phyloP scores from a whole-genome alignment of 2,888 invertebrate species.

The Erpobdella octoculata region DNA sequence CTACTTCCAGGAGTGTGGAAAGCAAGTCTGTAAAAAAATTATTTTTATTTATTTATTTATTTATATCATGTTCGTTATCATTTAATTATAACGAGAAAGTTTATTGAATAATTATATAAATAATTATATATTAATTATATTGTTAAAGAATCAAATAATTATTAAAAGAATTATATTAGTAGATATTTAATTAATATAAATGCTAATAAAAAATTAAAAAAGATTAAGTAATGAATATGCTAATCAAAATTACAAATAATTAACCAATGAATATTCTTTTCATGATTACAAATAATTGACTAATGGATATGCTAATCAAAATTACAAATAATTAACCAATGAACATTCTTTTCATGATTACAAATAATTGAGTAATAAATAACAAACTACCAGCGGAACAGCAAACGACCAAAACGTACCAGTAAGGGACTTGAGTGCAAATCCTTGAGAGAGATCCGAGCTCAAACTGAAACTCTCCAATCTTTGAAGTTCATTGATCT shows the following conservation, averaged over 20 bases:
- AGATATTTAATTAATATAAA: no score
- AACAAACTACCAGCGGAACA: neutral
- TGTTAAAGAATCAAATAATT: no score
- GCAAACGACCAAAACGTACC: conserved; percentile 39
- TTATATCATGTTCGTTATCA: neutral
- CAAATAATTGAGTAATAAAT: neutral
- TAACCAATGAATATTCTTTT: neutral
- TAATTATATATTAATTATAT: neutral
- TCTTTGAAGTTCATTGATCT: conserved; percentile 63
- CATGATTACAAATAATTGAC: neutral
- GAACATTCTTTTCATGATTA: neutral
- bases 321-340: neutral
- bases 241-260: neutral
- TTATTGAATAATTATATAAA: neutral
- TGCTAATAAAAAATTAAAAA: no score
- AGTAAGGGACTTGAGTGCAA: conserved; percentile 79
- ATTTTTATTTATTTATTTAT: neutral
- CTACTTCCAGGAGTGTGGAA: conserved; percentile 77
- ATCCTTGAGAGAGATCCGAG: conserved; percentile 86
- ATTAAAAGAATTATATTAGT: no score
- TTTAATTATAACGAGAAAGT: neutral
- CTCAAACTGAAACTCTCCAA: conserved; percentile 85
- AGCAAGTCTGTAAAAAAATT: conserved; percentile 60
- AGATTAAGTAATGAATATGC: neutral
- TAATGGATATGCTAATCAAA: neutral